phyloP scores from a whole-genome alignment of 2,113 vertebrate species.

The Crotophaga sulcirostris region DNA sequence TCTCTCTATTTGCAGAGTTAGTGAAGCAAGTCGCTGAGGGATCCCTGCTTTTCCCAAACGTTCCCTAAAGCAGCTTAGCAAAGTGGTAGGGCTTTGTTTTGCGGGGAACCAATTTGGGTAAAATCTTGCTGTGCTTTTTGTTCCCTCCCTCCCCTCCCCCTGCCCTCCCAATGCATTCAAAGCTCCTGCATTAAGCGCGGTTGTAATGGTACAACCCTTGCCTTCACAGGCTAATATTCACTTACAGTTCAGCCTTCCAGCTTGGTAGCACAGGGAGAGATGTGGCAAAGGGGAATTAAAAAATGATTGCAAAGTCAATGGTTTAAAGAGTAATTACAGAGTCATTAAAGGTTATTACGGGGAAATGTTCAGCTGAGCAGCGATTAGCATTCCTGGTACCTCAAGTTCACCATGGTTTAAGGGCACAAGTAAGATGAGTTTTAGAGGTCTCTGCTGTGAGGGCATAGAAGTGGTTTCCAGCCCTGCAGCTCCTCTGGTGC shows the following conservation, averaged over 20 bases:
- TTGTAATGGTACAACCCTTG: slow-evolving; percentile 11
- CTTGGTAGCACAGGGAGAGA: background rate
- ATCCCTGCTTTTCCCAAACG: background rate
- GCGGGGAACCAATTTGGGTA: slow-evolving; percentile 14
- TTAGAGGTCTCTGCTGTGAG: background rate
- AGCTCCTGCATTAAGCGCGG: background rate
- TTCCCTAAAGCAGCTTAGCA: slow-evolving; percentile 47
- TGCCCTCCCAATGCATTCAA: slow-evolving; percentile 18
- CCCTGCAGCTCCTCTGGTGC: background rate
- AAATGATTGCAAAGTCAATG: slow-evolving; percentile 69
- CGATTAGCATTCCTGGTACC: slow-evolving; percentile 47
- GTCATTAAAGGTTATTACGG: slow-evolving; percentile 61
- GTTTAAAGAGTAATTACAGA: slow-evolving; percentile 68
- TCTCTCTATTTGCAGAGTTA: slow-evolving; percentile 9
- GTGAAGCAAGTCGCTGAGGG: background rate
- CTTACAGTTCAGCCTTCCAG: background rate
- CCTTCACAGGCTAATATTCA: background rate
- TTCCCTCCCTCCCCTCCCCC: slow-evolving; percentile 41
- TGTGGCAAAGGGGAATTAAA: slow-evolving; percentile 34
- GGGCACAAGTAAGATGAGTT: background rate
- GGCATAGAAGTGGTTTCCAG: background rate
- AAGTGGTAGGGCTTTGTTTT: slow-evolving; percentile 28
- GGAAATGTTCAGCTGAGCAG: slow-evolving; percentile 49
- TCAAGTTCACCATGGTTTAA: slow-evolving; percentile 18
- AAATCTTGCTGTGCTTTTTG: slow-evolving; percentile 52